Evolutionary conservation across 2,113 vertebrate species (phyloP).

Genomic region (Piprites chloris): DNA sequence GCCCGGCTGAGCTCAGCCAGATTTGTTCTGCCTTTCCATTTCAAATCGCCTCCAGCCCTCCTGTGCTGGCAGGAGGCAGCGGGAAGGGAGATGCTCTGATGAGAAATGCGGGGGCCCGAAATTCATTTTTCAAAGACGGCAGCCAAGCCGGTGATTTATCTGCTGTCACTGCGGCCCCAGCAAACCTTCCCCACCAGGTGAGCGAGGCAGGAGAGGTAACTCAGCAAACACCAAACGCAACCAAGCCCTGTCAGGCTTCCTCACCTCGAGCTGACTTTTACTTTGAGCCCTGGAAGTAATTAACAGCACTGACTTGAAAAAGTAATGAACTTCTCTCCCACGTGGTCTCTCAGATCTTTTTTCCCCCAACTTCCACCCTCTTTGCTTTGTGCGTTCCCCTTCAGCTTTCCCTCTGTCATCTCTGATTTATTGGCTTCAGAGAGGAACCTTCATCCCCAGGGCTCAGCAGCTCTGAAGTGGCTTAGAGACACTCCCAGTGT

Average conservation of each 20-base stretch:
- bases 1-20: background rate
- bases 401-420: background rate
- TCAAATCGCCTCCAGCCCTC: background rate
- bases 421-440: constrained; percentile 20
- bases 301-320: constrained; percentile 35
- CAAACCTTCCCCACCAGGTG: constrained; percentile 72
- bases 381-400: rapidly evolving
- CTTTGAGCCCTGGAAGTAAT: constrained; percentile 64
- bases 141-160: constrained; percentile 76
- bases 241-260: constrained; percentile 38
- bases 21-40: background rate
- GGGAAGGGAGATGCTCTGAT: constrained; percentile 59
- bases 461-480: background rate
- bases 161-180: constrained; percentile 68
- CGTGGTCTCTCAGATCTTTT: background rate
- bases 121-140: constrained; percentile 77
- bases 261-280: constrained; percentile 34
- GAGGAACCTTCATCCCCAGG: background rate
- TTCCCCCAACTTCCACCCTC: background rate
- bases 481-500: background rate
- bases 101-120: constrained; percentile 58
- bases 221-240: constrained; percentile 44
- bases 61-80: background rate
- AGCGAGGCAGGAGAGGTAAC: constrained; percentile 49
- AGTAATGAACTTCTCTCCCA: background rate